These are phyloP conservation scores for Chaetodon auriga DNA, from an alignment of 2,113 vertebrate genomes.

Conservation along the genomic window DNA sequence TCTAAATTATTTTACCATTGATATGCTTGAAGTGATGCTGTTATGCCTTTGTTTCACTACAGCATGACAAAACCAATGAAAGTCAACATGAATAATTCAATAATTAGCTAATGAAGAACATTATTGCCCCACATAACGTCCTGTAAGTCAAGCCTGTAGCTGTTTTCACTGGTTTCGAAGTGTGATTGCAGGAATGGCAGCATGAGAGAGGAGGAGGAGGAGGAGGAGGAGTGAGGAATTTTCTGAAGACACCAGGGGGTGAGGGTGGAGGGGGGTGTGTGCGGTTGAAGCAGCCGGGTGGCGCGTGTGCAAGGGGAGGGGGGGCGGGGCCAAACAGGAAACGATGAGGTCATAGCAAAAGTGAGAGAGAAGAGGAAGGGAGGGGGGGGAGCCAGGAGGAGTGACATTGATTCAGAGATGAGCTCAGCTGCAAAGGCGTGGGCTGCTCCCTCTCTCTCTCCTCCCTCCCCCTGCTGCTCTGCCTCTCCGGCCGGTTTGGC, in stretches of 20 bases:
- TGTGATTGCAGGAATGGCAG: constrained; percentile 34
- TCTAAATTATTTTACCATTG: background rate
- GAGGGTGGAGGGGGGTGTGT: constrained; percentile 18
- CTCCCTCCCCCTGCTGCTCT: constrained; percentile 37
- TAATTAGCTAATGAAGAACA: background rate
- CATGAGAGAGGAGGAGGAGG: constrained; percentile 16
- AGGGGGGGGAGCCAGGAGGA: constrained; percentile 42
- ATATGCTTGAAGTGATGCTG: background rate
- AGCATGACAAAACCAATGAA: background rate
- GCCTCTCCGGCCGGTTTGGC: constrained; percentile 51
- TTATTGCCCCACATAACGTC: background rate
- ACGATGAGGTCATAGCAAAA: constrained; percentile 81
- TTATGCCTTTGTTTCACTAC: background rate
- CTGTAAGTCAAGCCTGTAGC: background rate
- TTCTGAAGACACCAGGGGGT: constrained; percentile 39
- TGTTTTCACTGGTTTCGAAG: constrained; percentile 27
- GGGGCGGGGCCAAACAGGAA: constrained; percentile 77
- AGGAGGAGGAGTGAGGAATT: constrained; percentile 29
- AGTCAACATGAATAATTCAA: background rate
- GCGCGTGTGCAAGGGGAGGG: constrained; percentile 61
- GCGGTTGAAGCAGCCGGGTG: constrained; percentile 34
- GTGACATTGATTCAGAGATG: constrained; percentile 80
- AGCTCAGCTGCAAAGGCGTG: constrained; percentile 82
- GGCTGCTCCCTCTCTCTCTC: constrained; percentile 52
- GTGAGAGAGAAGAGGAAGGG: constrained; percentile 40